Evolutionary conservation across 53 echinoderm and acorn worm species (phyloP), one percentile per base, ranked within the genome.

Genomic region (Actinopyga echinites): DNA sequence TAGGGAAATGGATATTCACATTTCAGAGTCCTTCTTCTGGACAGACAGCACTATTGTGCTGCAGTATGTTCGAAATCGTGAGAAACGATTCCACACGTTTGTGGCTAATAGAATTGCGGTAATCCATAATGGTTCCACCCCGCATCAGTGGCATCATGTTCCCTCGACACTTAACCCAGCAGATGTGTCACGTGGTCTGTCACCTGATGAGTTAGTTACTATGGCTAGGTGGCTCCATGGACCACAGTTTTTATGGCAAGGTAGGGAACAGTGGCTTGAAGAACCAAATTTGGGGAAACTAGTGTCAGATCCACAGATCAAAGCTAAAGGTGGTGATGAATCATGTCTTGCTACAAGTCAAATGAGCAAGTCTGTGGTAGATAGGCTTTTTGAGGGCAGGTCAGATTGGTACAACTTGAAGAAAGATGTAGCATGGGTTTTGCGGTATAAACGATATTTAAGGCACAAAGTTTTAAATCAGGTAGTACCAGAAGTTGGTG

Each of bases 161-260:
- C 64, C 80, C n/a, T 79, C 85, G 0, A 75, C 73, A 52, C 66
- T 73, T 5, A 90, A 93, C 69, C 90, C 91, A 53, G 92, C 87
- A 87, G 91, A 92, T 85, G 60, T 85, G 21, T 87, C 91, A 34
- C 80, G 95, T 43, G 89, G 95, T 36, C 60, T 89, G 53, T 65
- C 89, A 24, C 82, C 74, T 28, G 66, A 85, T 29, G 88, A 90
- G 49, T 64, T 90, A 64, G 57, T 83, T 65, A 29, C 21, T 32
- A 88, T 82, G 9, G 56, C 82, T 44, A 85, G 85, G 63, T 90
- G 93, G 93, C 52, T 78, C 30, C 63, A 90, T 53, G 93, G 86
- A 43, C 88, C 90, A 36, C 33, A 59, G 43, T 93, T 87, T 75
- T 79, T 93, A 25, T 82, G 82, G 30, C 69, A 62, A 52, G 57